Percentiles rank a stretch among this genome's conserved stretches.
These are phyloP conservation scores for Centruroides sculpturatus DNA, from an alignment of 1,140 invertebrate species.

Conservation along the genomic window DNA sequence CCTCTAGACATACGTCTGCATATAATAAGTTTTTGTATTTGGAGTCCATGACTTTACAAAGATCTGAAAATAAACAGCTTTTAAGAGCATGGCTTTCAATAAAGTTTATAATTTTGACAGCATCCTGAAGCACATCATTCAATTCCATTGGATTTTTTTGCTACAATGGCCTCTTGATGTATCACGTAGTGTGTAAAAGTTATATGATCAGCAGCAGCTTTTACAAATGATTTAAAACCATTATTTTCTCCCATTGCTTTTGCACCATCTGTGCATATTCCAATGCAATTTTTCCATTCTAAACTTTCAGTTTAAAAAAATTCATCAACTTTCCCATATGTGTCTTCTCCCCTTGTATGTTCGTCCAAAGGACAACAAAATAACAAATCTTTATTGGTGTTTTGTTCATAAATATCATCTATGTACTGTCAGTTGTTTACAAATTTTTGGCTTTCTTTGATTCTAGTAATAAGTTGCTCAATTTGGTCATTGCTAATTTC, in stretches of 20 bases:
- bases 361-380: background rate
- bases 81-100: too few relatives aligned
- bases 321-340: constrained; percentile 13
- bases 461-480: background rate
- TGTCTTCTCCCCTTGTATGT: constrained; percentile 1
- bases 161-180: too few relatives aligned
- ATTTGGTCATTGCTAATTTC: background rate
- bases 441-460: background rate
- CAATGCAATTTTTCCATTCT: background rate
- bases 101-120: too few relatives aligned
- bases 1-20: too few relatives aligned
- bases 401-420: background rate
- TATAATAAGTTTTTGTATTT: too few relatives aligned
- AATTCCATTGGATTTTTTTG: too few relatives aligned
- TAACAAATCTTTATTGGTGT: background rate
- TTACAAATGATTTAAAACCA: background rate
- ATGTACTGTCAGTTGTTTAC: background rate
- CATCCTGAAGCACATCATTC: too few relatives aligned
- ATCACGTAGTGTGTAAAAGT: too few relatives aligned
- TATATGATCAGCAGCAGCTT: background rate
- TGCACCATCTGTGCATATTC: constrained; percentile 2
- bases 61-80: too few relatives aligned
- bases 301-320: background rate
- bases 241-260: background rate
- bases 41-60: too few relatives aligned